Percentiles rank a stretch among this genome's conserved stretches.
These are phyloP conservation scores for Muraenolepis orangiensis DNA, from an alignment of 2,797 vertebrate genomes.

Conservation along the genomic window DNA sequence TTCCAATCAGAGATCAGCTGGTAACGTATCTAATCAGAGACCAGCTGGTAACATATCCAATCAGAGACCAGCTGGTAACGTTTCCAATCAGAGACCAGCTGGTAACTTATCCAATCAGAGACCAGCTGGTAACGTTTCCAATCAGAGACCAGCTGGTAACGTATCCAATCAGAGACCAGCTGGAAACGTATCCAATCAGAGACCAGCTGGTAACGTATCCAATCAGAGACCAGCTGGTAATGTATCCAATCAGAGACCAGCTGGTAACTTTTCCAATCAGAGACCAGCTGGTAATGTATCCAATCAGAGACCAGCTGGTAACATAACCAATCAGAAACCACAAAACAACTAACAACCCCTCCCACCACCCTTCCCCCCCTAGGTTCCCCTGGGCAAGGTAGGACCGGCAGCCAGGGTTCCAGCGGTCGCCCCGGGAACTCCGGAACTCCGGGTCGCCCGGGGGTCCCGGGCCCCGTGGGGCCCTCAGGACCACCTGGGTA, in stretches of 20 bases:
- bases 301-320: slow-evolving; percentile 79
- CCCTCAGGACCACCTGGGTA: slow-evolving; percentile 87
- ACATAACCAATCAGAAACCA: not conserved
- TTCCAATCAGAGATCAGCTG: not conserved
- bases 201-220: too few relatives aligned
- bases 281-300: slow-evolving; percentile 78
- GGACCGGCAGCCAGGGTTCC: slow-evolving; percentile 81
- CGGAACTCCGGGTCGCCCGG: slow-evolving; percentile 80
- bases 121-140: too few relatives aligned
- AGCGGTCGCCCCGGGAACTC: slow-evolving; percentile 87
- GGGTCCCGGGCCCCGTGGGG: slow-evolving; percentile 82
- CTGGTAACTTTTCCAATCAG: slow-evolving; percentile 68
- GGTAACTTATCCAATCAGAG: too few relatives aligned
- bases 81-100: too few relatives aligned
- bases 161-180: too few relatives aligned
- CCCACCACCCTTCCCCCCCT: not conserved
- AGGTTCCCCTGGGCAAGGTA: slow-evolving; percentile 88
- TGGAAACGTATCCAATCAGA: too few relatives aligned
- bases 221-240: not conserved
- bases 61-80: not conserved
- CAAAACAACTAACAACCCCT: not conserved
- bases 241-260: slow-evolving; percentile 56
- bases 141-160: too few relatives aligned
- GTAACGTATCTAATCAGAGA: not conserved
- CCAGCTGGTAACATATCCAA: not conserved